Evolutionary conservation across 2,113 vertebrate species (phyloP).

Genomic region (Petrocephalus microphthalmus): DNA sequence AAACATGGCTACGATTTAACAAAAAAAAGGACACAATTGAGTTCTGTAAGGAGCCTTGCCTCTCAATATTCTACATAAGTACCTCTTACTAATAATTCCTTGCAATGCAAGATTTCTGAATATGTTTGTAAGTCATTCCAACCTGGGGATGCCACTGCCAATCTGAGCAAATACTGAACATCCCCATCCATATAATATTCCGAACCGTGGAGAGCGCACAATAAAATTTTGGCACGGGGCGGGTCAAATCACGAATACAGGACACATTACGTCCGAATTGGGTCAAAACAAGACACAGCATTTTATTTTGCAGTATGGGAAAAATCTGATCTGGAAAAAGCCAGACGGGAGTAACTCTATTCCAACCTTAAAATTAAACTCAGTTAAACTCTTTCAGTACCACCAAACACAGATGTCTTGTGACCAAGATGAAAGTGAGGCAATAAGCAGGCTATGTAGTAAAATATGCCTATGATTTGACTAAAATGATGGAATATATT

Average conservation of each 20-base stretch:
- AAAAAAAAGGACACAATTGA: neutral
- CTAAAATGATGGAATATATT: neutral
- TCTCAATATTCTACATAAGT: neutral
- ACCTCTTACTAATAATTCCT: neutral
- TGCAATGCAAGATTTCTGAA: too few relatives aligned
- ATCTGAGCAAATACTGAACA: neutral
- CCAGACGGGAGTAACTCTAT: too few relatives aligned
- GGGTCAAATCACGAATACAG: neutral
- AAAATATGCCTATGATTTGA: neutral
- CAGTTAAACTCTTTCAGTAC: neutral
- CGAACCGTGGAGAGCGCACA: neutral
- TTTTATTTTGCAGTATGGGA: neutral
- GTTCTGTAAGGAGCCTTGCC: neutral
- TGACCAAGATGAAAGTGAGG: neutral
- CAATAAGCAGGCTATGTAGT: neutral
- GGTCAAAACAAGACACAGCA: too few relatives aligned
- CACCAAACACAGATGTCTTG: neutral
- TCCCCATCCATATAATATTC: neutral
- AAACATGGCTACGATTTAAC: neutral
- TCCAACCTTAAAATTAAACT: neutral
- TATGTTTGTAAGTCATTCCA: neutral
- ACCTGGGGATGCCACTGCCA: neutral
- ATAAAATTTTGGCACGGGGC: neutral
- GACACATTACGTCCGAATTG: too few relatives aligned
- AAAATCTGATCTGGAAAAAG: too few relatives aligned